Evolutionary conservation across 2,797 vertebrate species (phyloP).

Genomic region (Anguilla obscura): DNA sequence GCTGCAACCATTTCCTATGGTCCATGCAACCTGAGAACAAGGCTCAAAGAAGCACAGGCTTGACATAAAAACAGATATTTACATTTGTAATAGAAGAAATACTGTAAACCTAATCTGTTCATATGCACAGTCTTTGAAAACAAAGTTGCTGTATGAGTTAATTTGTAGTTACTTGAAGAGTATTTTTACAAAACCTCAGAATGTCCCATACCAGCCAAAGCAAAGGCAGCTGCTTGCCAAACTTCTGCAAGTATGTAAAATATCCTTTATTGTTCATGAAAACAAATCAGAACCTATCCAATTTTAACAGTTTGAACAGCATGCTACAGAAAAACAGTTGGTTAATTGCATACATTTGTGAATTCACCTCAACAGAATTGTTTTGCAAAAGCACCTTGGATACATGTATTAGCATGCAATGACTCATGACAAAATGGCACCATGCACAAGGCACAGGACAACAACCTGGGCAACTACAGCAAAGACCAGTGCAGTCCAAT

Average conservation of each 20-base stretch:
- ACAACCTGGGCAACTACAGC: background rate
- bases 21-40: background rate
- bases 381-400: background rate
- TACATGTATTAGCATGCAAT: background rate
- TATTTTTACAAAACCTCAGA: background rate
- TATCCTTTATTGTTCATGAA: background rate
- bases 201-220: background rate
- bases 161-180: background rate
- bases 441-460: background rate
- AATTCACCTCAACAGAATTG: conserved; percentile 42
- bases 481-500: background rate
- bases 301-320: background rate
- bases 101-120: background rate
- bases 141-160: background rate
- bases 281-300: background rate
- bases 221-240: background rate
- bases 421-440: conserved; percentile 3
- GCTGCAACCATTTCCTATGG: background rate
- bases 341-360: background rate
- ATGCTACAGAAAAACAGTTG: background rate
- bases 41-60: background rate
- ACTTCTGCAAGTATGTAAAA: background rate
- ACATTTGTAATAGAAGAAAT: background rate
- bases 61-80: too few species aligned
- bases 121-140: background rate